Evolutionary conservation across 1,140 invertebrate genomes (phyloP), one percentile per base, ranked within the genome.

Genomic region (Ips nitidus): DNA sequence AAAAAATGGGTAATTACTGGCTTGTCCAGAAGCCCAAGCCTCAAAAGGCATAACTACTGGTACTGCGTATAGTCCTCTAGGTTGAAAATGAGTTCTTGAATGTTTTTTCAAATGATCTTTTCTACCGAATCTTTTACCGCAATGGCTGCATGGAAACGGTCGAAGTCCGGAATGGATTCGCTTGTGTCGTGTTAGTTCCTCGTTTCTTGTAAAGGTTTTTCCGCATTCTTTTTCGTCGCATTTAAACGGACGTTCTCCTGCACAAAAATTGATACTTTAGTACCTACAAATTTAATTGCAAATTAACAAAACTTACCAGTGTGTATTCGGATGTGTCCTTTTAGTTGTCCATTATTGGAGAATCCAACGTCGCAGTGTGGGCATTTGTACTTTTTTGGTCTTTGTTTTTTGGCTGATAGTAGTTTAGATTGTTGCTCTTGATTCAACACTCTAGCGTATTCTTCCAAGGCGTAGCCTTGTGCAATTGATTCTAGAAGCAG

Each of bases 301-400:
- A 52, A 59, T 50, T 39, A 1, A n/a, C 4, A n/a, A 50, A 42
- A 67, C 22, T 41, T 81, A 87, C 94, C 94, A 47, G 94, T 96
- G 79, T 97, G 94, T 53, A 96, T 96, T 37, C 94, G 84, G 8
- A 95, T 87, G 77, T 97, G 94, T 65, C 94, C 94, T 79, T 92
- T 94, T 0, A 97, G 83, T 76, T 97, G 94, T 0, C 94, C 94
- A 79, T 95, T 95, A 79, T 97, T 97, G 42, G 92, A 94, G 78
- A 97, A 97, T 0, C 91, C 92, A 0, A 94, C 92, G 66, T 93
- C 86, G 78, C 94, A 97, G 75, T 94, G 89, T 0, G 91, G 91
- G 79, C 94, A 97, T 70, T 88, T 89, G 78, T 94, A 96, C 74
- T 93, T 92, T 79, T 96, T 96, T 0, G 93, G 93, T 3, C 94